Percentiles rank a stretch among this genome's conserved stretches.
phyloP scores from a whole-genome alignment of 2,113 vertebrate genomes.

The Bubalus kerabau region DNA sequence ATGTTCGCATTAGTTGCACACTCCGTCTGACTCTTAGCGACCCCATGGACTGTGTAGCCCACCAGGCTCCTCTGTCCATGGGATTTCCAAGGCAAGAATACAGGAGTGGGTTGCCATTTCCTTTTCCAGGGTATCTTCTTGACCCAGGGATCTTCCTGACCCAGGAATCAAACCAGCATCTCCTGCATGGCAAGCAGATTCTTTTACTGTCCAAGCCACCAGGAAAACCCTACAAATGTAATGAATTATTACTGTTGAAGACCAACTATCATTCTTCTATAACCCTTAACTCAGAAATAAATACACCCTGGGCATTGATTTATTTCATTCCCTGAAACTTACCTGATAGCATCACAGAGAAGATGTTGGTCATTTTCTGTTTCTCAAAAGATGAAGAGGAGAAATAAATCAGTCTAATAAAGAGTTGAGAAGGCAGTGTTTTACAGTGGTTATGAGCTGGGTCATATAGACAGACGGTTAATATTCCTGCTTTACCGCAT shows the following conservation, averaged over 20 bases:
- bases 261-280: not conserved
- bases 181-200: not conserved
- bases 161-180: not conserved
- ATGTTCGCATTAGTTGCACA: not conserved
- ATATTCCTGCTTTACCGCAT: not conserved
- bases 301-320: not conserved
- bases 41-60: not conserved
- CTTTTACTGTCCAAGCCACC: not conserved
- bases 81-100: not conserved
- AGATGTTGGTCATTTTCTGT: not conserved
- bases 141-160: not conserved
- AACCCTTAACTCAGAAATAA: not conserved
- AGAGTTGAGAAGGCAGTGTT: not conserved
- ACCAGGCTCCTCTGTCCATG: not conserved
- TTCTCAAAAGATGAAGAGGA: not conserved
- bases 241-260: not conserved
- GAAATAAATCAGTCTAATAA: not conserved
- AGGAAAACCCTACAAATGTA: not conserved
- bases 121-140: not conserved
- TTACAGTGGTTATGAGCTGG: not conserved
- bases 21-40: not conserved
- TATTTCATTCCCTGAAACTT: not conserved
- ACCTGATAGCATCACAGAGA: not conserved
- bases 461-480: not conserved
- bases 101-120: not conserved